Evolutionary conservation across 1,140 invertebrate genomes (phyloP), one percentile per base, ranked within the genome.

Genomic region (Drosophila pseudoananassae): DNA sequence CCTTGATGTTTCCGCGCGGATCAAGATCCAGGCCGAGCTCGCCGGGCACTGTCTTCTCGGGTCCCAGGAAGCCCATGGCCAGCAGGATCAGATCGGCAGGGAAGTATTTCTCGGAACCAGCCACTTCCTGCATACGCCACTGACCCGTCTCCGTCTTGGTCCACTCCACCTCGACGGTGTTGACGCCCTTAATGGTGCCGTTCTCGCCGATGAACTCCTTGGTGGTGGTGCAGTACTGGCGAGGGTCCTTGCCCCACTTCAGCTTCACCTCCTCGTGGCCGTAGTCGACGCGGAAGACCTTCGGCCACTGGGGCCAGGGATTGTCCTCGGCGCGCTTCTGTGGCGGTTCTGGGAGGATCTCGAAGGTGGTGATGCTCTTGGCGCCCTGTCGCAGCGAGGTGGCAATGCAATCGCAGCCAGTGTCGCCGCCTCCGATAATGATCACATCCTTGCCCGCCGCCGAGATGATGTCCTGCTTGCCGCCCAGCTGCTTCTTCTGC

Each of bases 351-450:
- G 98, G 98, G 45, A 99, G 93, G 84, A 99, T 99, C 94, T 99
- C 99, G 93, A 99, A 99, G 7, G 98, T 97, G 1, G 97, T 98
- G 66, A 99, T 98, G 38, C 95, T 96, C 83, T 97, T 98, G n/a
- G 99, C 99, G 40, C 98, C 98, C 94, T 99, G 98, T 84, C 99
- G 94, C 10, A 99, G 93, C 3, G 98, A 98, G 2, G 99, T 99
- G 38, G 97, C 99, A 92, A 99, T 99, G 90, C 99, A 99, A 94
- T 99, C 99, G 92, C 97, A 98, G 0, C 99, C 99, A n/a, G 99
- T 99, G 92, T 99, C 99, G 25, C 99, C 99, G 10, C 99, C 99
- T 17, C 99, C 99, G 80, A 99, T 98, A 59, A 99, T 95, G 69
- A 99, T 95, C 4, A 99, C 98, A 92, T 99, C 94, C 92, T 99